Percentiles rank a stretch among this genome's conserved stretches.
Evolutionary conservation across 2,797 vertebrate species (phyloP).

Genomic region (Hoplostethus atlanticus): DNA sequence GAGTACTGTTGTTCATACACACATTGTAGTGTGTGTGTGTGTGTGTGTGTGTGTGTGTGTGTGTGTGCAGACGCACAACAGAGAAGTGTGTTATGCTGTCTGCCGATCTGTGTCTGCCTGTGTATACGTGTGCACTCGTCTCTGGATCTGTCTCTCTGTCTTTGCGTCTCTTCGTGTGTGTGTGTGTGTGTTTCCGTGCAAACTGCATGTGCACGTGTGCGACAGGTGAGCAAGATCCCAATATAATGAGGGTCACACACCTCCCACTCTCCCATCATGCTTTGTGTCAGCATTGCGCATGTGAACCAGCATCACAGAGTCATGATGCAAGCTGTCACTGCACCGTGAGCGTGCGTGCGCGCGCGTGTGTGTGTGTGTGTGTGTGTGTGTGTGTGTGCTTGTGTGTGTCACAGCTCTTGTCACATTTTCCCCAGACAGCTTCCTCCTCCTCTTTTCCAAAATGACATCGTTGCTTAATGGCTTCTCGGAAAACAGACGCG

Average conservation of each 20-base stretch:
- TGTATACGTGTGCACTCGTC: background rate
- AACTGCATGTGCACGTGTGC: background rate
- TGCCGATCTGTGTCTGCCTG: background rate
- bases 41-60: conserved; percentile 8
- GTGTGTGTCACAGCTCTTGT: conserved; percentile 54
- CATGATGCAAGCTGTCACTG: conserved; percentile 54
- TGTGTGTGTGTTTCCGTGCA: background rate
- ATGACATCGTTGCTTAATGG: conserved; percentile 67
- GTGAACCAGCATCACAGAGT: conserved; percentile 33
- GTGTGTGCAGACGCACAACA: too few species aligned
- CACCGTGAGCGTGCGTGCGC: background rate
- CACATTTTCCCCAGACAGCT: conserved; percentile 65
- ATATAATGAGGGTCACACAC: conserved; percentile 58
- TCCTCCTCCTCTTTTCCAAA: conserved; percentile 54
- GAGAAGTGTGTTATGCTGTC: background rate
- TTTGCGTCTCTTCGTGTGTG: background rate
- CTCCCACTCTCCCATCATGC: conserved; percentile 61
- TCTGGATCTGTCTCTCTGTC: background rate
- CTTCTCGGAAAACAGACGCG: conserved; percentile 19
- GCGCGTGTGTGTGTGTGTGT: background rate
- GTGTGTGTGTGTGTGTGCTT: conserved; percentile 6
- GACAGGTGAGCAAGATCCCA: conserved; percentile 63
- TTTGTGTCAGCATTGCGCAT: conserved; percentile 37
- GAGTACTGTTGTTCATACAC: background rate
- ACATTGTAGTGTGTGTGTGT: background rate